Base-by-base conservation (phyloP, 2,797 vertebrate genomes). In the Chaetophractus vellerosus region DNA sequence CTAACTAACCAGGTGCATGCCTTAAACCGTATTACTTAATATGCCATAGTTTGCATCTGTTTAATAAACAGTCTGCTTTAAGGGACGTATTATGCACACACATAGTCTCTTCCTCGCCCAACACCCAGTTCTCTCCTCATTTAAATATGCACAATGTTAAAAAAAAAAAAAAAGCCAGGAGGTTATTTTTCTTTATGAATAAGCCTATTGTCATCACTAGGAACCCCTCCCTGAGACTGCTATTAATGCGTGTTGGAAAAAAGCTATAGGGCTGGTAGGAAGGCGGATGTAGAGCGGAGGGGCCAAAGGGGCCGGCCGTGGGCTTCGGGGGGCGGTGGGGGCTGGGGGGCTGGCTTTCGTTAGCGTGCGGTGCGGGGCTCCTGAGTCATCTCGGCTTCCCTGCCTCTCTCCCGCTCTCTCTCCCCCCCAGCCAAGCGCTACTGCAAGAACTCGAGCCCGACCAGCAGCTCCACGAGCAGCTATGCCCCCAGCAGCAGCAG, bases 401-500 rank as follows among this genome's bases (percentile, higher is more conserved):
- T 15, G 3, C 41, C 36, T 72, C 23, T 72, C 18, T 31, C 61
- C 48, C 90, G 38, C 84, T 96, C 96, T 95, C 97, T 64, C 96
- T 98, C 98, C 97, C 98, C 98, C 95, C 69, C 99, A 99, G 99
- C 99, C 91, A 99, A 99, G 98, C 99, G 99, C 82, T 99, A 99
- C 98, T 99, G 99, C 98, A 99, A 99, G 99, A 99, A 99, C 98
- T 99, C 99, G 92, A 99, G 99, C 98, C 99, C 99, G 36, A 99
- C 99, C 97, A 99, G 99, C 99, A 99, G 99, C 98, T 99, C 99
- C 98, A 99, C 99, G 97, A 99, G 99, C 99, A 99, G 99, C 98
- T 99, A 99, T 96, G 99, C 99, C 50, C 99, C 99, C 98, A 99
- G 99, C 99, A 99, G 99, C 98, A 99, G 99, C 98, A 99, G 99